Percentiles rank a stretch among this genome's conserved stretches.
Conservation (phyloP, 2,797 vertebrate genomes). For the Neopelma chrysocephalum region DNA sequence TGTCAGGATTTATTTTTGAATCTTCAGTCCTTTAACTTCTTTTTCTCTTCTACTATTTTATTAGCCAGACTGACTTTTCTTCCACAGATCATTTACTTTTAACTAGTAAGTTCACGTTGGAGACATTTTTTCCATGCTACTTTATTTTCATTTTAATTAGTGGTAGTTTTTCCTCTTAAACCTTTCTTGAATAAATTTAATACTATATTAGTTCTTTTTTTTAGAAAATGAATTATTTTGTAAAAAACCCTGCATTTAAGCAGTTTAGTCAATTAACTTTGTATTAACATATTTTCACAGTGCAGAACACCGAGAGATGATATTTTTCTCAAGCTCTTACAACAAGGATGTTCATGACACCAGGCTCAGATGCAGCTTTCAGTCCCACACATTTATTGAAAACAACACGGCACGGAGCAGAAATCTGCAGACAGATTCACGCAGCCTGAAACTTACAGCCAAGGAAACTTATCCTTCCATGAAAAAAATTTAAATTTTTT, state of each 20-base stretch:
- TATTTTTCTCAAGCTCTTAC: background rate
- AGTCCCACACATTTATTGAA: background rate
- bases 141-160: background rate
- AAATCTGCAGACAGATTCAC: background rate
- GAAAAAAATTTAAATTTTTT: background rate
- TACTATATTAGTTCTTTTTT: background rate
- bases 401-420: background rate
- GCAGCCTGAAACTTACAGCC: background rate
- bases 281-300: background rate
- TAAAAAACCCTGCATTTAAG: background rate
- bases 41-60: background rate
- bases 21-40: background rate
- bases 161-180: background rate
- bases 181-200: background rate
- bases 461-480: background rate
- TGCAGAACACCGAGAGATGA: rapidly evolving
- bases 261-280: background rate
- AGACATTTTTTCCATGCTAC: background rate
- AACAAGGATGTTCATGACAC: background rate
- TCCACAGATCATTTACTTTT: background rate
- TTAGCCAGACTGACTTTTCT: background rate
- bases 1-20: background rate
- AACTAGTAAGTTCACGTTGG: background rate
- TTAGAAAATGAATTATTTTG: background rate
- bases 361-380: background rate